These are phyloP conservation scores for Cladopsammia gracilis DNA, from an alignment of 64 coral and sea anemone species.

Conservation along the genomic window DNA sequence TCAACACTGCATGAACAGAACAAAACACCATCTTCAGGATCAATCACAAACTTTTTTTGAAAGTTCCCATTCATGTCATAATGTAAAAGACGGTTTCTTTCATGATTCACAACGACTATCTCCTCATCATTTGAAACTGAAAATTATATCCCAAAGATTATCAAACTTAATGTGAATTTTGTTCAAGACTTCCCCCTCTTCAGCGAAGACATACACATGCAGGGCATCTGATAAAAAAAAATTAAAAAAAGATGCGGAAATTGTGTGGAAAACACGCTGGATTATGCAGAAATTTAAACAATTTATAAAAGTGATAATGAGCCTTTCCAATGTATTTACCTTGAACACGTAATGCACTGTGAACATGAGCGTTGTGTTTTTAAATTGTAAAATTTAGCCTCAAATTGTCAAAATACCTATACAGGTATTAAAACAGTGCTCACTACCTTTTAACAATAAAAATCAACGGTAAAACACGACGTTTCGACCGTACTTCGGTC, in stretches of 20 bases:
- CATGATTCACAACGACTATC: conserved; percentile 71
- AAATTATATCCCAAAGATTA: conserved; percentile 68
- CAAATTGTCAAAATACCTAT: no score
- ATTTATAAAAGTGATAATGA: no score
- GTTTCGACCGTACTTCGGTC: no score
- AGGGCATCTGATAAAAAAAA: no score
- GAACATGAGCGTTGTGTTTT: no score
- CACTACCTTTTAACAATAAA: no score
- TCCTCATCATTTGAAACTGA: conserved; percentile 65
- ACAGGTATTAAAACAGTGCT: no score
- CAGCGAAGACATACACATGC: conserved; percentile 54
- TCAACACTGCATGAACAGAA: conserved; percentile 66
- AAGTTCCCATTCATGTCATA: conserved; percentile 72
- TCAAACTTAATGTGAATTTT: conserved; percentile 60
- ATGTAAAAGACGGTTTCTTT: conserved; percentile 76
- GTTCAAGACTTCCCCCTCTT: conserved; percentile 27
- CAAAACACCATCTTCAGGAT: conserved; percentile 20
- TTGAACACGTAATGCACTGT: no score
- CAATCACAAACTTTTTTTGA: conserved; percentile 20
- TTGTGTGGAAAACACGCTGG: no score
- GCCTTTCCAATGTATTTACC: conserved; percentile 53
- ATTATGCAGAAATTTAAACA: no score
- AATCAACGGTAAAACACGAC: no score
- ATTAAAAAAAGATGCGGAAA: conserved; percentile 28
- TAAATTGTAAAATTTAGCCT: no score